Evolutionary conservation across 2,113 vertebrate genomes (phyloP).

Genomic region (Ictalurus furcatus): DNA sequence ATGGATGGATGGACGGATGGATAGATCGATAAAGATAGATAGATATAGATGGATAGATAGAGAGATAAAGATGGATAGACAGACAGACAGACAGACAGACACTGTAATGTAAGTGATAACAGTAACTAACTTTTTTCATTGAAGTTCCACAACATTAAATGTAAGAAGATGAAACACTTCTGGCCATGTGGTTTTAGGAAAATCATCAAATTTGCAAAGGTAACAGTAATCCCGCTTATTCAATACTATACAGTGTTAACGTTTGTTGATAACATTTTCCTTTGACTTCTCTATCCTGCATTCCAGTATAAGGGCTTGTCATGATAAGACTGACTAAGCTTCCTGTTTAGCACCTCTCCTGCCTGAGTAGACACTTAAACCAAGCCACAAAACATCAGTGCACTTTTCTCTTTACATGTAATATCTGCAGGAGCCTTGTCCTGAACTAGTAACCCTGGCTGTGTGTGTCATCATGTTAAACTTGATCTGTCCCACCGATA

Average conservation of each 20-base stretch:
- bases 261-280: not conserved
- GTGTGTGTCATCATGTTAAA: not conserved
- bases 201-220: not conserved
- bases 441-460: not conserved
- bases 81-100: no score
- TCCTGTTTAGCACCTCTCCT: not conserved
- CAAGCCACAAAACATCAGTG: not conserved
- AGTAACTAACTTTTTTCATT: no score
- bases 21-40: no score
- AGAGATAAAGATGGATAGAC: no score
- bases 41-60: no score
- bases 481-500: not conserved
- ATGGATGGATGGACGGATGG: no score
- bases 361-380: not conserved
- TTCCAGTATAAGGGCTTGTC: not conserved
- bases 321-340: conserved; percentile 10
- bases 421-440: not conserved
- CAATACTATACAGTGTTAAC: not conserved
- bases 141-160: no score
- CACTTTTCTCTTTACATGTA: not conserved
- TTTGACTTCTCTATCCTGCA: not conserved
- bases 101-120: not conserved
- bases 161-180: not conserved
- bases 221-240: not conserved
- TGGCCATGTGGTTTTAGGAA: not conserved